phyloP scores from a whole-genome alignment of 2,113 vertebrate species.

The Lepus americanus region DNA sequence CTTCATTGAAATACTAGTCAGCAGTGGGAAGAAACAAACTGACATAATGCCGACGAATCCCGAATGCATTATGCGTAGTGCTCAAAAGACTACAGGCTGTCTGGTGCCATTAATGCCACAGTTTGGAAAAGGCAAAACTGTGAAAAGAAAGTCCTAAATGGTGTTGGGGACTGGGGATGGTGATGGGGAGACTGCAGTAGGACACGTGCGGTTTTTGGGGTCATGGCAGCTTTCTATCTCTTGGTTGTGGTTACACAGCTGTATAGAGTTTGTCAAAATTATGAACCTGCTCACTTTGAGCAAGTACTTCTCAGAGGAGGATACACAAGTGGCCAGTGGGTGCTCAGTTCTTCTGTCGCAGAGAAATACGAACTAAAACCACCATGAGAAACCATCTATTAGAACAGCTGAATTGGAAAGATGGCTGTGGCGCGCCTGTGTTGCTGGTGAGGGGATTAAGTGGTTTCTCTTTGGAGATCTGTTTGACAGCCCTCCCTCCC shows the following conservation, averaged over 20 bases:
- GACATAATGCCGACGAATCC: accelerated
- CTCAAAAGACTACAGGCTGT: neutral
- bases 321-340: neutral
- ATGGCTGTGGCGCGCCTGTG: neutral
- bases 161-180: neutral
- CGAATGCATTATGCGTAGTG: too few relatives aligned
- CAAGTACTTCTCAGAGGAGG: neutral
- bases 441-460: neutral
- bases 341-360: accelerated
- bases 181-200: neutral
- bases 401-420: neutral
- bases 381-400: neutral
- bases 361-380: neutral
- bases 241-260: neutral
- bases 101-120: neutral
- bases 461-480: neutral
- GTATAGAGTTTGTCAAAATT: neutral
- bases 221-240: neutral
- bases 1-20: neutral
- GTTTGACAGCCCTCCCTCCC: neutral
- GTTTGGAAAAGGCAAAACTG: neutral
- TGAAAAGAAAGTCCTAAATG: neutral
- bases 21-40: neutral
- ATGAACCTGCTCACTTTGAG: neutral
- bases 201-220: neutral